Evolutionary conservation across 2,888 invertebrate species (phyloP).

Genomic region (Dimorphilus gyrociliatus): DNA sequence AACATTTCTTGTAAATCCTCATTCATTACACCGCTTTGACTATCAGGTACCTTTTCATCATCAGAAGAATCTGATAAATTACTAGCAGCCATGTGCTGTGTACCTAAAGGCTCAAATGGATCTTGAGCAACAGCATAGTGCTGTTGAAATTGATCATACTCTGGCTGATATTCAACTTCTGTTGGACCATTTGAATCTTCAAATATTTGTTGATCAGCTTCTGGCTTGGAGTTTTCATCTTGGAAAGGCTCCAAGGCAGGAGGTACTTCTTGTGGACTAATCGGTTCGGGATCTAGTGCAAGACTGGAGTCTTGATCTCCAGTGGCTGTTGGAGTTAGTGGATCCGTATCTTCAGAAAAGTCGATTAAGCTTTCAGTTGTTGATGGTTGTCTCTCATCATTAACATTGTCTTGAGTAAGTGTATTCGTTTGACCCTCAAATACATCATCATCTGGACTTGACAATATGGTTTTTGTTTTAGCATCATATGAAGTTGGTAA

Average conservation of each 20-base stretch:
- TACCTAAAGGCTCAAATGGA: too few species aligned
- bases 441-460: slow-evolving; percentile 38
- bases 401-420: too few species aligned
- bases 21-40: background rate
- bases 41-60: slow-evolving; percentile 2
- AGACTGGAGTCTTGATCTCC: too few species aligned
- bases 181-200: slow-evolving; percentile 42
- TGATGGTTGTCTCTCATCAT: too few species aligned
- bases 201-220: too few species aligned
- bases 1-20: too few species aligned
- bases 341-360: too few species aligned
- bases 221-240: too few species aligned
- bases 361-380: too few species aligned
- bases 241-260: slow-evolving; percentile 16
- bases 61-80: background rate
- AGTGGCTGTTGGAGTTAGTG: slow-evolving; percentile 8
- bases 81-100: too few species aligned
- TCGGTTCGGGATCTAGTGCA: too few species aligned
- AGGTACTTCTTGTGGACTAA: too few species aligned
- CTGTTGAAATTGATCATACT: slow-evolving; percentile 19
- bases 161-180: slow-evolving; percentile 42
- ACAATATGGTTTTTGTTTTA: slow-evolving; percentile 24
- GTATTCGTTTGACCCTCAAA: slow-evolving; percentile 35
- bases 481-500: slow-evolving; percentile 48
- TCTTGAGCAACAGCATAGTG: slow-evolving; percentile 2